Percentiles rank a stretch among this genome's conserved stretches.
These are phyloP conservation scores for Phenganax subtilis DNA, from an alignment of 92 coral and sea anemone genomes.

Conservation along the genomic window DNA sequence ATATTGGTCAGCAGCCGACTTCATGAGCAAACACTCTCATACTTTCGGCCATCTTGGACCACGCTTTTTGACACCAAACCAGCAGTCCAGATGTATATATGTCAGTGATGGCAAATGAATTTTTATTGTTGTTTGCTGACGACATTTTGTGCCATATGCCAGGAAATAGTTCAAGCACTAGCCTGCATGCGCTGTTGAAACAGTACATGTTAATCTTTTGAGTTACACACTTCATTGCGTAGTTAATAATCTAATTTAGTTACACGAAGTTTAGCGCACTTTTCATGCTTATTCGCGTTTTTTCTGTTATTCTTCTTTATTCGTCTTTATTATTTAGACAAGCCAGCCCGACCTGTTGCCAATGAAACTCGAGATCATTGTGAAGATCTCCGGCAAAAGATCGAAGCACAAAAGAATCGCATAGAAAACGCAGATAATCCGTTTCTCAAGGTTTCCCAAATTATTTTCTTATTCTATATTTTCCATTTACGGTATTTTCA, in stretches of 20 bases:
- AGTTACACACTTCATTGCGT: too few species aligned
- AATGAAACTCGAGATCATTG: constrained; percentile 59
- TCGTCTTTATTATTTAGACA: constrained; percentile 3
- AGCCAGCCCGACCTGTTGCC: constrained; percentile 50
- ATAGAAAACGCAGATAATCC: constrained; percentile 89
- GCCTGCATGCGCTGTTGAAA: too few species aligned
- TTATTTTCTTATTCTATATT: neutral
- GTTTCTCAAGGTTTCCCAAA: constrained; percentile 66
- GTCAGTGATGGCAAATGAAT: too few species aligned
- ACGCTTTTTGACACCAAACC: too few species aligned
- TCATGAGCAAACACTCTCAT: too few species aligned
- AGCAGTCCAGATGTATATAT: too few species aligned
- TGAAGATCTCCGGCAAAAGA: constrained; percentile 67
- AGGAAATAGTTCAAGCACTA: too few species aligned
- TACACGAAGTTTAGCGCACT: neutral
- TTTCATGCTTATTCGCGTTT: neutral
- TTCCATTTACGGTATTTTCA: neutral
- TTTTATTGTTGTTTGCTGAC: too few species aligned
- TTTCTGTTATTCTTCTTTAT: neutral
- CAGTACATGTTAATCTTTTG: too few species aligned
- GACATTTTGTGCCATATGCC: too few species aligned
- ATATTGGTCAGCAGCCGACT: too few species aligned
- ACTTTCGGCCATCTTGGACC: too few species aligned
- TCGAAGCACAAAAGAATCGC: constrained; percentile 71
- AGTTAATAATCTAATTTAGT: neutral